Conservation (phyloP, 2,113 vertebrate species). For the Ameiurus melas region DNA sequence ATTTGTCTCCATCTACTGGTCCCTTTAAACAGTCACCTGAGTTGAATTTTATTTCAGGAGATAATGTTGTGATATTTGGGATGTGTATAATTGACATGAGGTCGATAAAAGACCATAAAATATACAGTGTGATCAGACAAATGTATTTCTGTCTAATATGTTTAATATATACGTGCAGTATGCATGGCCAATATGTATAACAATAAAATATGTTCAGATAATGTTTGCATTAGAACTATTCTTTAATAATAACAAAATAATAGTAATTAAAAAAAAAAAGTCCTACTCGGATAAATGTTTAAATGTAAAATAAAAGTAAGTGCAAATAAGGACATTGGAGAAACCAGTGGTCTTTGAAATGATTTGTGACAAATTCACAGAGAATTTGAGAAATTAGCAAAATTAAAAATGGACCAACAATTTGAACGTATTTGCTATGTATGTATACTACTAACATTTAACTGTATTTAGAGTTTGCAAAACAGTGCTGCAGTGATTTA, state of each 20-base stretch:
- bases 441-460: too few relatives aligned
- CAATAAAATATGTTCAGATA: neutral
- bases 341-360: neutral
- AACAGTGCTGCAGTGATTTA: neutral
- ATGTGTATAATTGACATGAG: neutral
- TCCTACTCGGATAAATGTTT: neutral
- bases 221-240: neutral
- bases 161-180: neutral
- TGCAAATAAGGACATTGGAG: neutral
- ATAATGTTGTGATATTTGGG: neutral
- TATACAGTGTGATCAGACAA: neutral
- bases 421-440: too few relatives aligned
- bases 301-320: neutral
- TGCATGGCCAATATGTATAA: neutral
- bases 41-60: neutral
- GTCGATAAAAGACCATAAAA: neutral
- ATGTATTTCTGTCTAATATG: neutral
- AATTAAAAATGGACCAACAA: neutral
- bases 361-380: neutral
- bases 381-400: neutral
- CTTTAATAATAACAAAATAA: too few relatives aligned
- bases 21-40: neutral
- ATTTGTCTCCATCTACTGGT: conserved; percentile 47
- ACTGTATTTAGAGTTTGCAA: neutral
- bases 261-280: too few relatives aligned